Evolutionary conservation across 2,888 invertebrate genomes (phyloP).

Genomic region (Agonopterix arenella): DNA sequence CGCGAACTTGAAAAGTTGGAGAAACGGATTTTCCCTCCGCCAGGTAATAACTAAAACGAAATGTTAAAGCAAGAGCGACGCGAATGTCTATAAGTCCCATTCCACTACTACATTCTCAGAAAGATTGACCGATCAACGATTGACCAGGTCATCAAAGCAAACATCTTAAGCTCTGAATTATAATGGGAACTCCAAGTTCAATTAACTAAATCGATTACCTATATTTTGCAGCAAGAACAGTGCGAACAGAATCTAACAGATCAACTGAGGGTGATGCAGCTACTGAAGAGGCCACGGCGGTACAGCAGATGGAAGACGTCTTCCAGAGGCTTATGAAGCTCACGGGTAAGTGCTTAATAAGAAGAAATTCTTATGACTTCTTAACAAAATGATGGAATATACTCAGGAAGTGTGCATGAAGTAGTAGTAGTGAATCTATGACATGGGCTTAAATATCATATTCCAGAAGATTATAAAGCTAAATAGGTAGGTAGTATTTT

Average conservation of each 20-base stretch:
- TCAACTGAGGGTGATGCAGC: conserved; percentile 65
- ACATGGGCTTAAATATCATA: too few relatives aligned
- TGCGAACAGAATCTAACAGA: conserved; percentile 77
- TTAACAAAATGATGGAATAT: too few relatives aligned
- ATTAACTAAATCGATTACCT: neutral
- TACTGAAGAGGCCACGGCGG: conserved; percentile 53
- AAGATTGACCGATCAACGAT: neutral
- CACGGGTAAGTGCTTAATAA: conserved; percentile 69
- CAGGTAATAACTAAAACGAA: conserved; percentile 26
- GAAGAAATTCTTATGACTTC: neutral
- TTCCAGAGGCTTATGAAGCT: conserved; percentile 86
- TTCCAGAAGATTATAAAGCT: too few relatives aligned
- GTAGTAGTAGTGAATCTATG: too few relatives aligned
- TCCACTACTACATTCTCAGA: neutral
- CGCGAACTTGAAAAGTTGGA: conserved; percentile 86
- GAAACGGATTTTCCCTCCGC: conserved; percentile 83
- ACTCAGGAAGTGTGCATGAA: too few relatives aligned
- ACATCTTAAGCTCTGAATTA: too few relatives aligned
- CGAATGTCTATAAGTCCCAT: neutral
- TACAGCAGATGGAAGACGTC: conserved; percentile 77
- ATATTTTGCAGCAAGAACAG: conserved; percentile 40
- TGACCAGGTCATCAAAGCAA: neutral
- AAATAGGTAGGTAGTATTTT: too few relatives aligned
- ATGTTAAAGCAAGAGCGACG: neutral
- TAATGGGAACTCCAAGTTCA: too few relatives aligned